Conservation (phyloP, 1,140 invertebrate genomes). For the Scylla paramamosain region DNA sequence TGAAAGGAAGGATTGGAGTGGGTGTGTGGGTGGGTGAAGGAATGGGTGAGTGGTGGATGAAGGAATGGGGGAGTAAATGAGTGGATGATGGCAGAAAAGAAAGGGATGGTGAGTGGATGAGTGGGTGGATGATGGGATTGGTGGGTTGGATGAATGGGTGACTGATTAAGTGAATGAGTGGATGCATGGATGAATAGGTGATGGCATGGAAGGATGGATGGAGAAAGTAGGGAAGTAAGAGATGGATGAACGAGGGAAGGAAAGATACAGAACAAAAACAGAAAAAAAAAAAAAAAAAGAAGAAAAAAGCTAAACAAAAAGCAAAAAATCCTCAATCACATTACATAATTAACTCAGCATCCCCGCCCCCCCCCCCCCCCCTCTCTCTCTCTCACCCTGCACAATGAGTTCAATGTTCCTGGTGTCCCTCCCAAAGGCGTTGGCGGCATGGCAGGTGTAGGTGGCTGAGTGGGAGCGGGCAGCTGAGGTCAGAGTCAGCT, state of each 20-base stretch:
- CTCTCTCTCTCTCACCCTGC: slow-evolving; percentile 67
- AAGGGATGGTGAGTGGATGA: neutral
- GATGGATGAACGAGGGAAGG: neutral
- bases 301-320: neutral
- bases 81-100: neutral
- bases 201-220: neutral
- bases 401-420: slow-evolving; percentile 74
- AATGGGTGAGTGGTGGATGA: neutral
- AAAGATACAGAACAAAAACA: neutral
- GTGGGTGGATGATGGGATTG: too few species aligned
- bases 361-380: neutral
- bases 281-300: neutral
- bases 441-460: slow-evolving; percentile 77
- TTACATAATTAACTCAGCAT: too few species aligned
- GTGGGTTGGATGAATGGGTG: too few species aligned
- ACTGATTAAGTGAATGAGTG: too few species aligned
- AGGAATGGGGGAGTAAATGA: neutral
- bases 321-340: too few species aligned
- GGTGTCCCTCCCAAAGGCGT: slow-evolving; percentile 76
- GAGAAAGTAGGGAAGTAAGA: neutral
- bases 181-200: too few species aligned
- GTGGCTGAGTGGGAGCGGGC: slow-evolving; percentile 74
- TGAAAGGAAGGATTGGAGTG: neutral
- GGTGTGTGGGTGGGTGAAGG: neutral
- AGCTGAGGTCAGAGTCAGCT: slow-evolving; percentile 64